Percentiles rank a stretch among this genome's conserved stretches.
Evolutionary conservation across 2,113 vertebrate genomes (phyloP).

Genomic region (Ameiurus melas): DNA sequence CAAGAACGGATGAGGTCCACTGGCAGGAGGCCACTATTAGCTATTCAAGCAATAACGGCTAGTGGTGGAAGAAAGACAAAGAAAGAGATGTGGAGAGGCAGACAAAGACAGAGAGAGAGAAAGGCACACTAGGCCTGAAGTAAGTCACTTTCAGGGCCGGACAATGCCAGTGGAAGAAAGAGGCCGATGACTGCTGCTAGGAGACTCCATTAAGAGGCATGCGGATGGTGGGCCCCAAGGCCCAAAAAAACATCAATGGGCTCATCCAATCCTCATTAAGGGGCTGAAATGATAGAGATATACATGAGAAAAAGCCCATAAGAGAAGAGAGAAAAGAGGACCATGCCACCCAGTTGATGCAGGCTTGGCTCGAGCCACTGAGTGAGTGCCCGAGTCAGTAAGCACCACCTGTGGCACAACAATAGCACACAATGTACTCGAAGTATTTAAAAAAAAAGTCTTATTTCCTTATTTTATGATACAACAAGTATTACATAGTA

Average conservation of each 20-base stretch:
- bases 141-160: slow-evolving; percentile 79
- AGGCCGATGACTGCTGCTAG: slow-evolving; percentile 77
- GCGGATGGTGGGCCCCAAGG: slow-evolving; percentile 68
- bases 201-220: slow-evolving; percentile 77
- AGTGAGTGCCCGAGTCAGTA: slow-evolving; percentile 30
- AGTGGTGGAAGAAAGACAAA: slow-evolving; percentile 61
- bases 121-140: slow-evolving; percentile 71
- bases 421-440: slow-evolving; percentile 15
- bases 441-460: background rate
- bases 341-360: slow-evolving; percentile 52
- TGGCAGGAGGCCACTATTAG: slow-evolving; percentile 76
- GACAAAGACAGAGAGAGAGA: slow-evolving; percentile 52
- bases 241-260: slow-evolving; percentile 68
- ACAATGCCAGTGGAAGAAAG: slow-evolving; percentile 79
- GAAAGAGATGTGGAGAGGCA: slow-evolving; percentile 53
- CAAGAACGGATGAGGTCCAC: slow-evolving; percentile 62
- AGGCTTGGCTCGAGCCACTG: slow-evolving; percentile 33
- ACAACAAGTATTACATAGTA: slow-evolving; percentile 2
- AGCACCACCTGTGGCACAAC: slow-evolving; percentile 43
- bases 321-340: slow-evolving; percentile 44
- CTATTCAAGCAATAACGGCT: slow-evolving; percentile 81
- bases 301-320: slow-evolving; percentile 68
- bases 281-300: slow-evolving; percentile 77
- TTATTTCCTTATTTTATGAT: slow-evolving; percentile 22
- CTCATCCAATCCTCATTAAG: slow-evolving; percentile 72